Evolutionary conservation across 1,140 invertebrate genomes (phyloP).

Genomic region (Phymastichus coffea): DNA sequence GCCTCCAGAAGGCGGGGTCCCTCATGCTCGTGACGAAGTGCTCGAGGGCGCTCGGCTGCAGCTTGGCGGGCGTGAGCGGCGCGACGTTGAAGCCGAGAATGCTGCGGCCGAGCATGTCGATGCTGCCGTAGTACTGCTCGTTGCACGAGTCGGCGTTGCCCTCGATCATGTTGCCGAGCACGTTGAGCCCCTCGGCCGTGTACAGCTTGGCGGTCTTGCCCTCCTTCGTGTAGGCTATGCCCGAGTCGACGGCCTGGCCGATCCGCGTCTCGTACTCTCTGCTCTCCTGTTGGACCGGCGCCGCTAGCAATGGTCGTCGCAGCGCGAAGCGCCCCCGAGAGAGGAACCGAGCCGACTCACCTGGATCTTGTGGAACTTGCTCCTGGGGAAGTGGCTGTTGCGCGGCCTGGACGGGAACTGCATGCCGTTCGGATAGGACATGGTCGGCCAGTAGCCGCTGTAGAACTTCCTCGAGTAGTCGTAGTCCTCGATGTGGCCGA

Average conservation of each 20-base stretch:
- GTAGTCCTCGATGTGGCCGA: conserved; percentile 63
- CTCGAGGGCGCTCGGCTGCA: conserved; percentile 48
- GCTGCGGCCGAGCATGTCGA: conserved; percentile 44
- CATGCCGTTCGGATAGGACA: conserved; percentile 67
- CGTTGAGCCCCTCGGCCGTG: conserved; percentile 54
- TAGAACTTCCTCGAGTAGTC: conserved; percentile 59
- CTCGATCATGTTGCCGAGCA: conserved; percentile 69
- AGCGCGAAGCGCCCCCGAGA: too few relatives aligned
- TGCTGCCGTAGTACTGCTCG: conserved; percentile 60
- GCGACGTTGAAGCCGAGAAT: conserved; percentile 46
- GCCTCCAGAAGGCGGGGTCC: conserved; percentile 57
- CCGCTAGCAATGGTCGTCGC: too few relatives aligned
- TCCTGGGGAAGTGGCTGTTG: conserved; percentile 38
- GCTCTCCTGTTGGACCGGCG: conserved; percentile 32
- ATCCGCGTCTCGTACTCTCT: conserved; percentile 47
- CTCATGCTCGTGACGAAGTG: conserved; percentile 48
- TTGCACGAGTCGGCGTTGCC: conserved; percentile 66
- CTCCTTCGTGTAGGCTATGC: conserved; percentile 56
- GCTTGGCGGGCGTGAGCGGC: conserved; percentile 39
- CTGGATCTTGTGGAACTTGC: conserved; percentile 46
- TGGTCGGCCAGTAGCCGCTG: conserved; percentile 66
- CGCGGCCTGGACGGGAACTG: conserved; percentile 60
- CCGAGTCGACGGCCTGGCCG: conserved; percentile 63
- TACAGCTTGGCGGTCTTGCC: conserved; percentile 46
- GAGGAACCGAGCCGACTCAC: conserved; percentile 24